phyloP scores from a whole-genome alignment of 2,888 invertebrate species.

The Arenicola marina region DNA sequence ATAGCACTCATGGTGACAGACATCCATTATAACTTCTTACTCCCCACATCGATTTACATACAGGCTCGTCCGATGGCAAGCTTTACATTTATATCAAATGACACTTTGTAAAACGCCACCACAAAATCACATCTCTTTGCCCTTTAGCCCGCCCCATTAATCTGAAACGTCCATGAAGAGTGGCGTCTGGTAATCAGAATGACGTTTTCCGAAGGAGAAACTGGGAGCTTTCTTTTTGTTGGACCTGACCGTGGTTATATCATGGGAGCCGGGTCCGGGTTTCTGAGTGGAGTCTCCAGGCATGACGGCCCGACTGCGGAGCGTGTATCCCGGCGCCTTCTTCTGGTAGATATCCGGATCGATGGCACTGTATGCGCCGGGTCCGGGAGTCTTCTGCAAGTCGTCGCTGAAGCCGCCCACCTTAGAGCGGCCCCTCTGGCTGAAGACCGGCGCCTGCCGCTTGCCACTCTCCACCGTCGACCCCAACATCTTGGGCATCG shows the following conservation, averaged over 20 bases:
- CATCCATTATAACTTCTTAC: no score
- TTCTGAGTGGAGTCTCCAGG: constrained; percentile 77
- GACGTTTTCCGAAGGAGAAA: constrained; percentile 62
- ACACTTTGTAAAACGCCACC: no score
- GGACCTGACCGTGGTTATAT: constrained; percentile 48
- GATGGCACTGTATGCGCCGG: constrained; percentile 37
- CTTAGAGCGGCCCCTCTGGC: background rate
- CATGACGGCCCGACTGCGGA: constrained; percentile 76
- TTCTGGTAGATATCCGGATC: constrained; percentile 30
- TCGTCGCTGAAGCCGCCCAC: constrained; percentile 11
- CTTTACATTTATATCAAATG: no score
- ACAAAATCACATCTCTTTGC: no score
- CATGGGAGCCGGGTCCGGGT: constrained; percentile 91
- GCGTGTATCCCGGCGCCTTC: constrained; percentile 75
- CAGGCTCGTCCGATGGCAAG: no score
- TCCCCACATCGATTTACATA: no score
- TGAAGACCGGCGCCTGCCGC: background rate
- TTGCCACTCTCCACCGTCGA: constrained; percentile 8
- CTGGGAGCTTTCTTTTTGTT: constrained; percentile 50
- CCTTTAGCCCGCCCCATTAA: no score
- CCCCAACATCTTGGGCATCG: constrained; percentile 3
- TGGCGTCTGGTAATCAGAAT: constrained; percentile 49
- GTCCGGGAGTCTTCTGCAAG: constrained; percentile 66
- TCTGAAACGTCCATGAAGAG: constrained; percentile 16
- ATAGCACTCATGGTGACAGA: no score